Conservation (phyloP, 2,888 invertebrate species). For the Lapara coniferarum region DNA sequence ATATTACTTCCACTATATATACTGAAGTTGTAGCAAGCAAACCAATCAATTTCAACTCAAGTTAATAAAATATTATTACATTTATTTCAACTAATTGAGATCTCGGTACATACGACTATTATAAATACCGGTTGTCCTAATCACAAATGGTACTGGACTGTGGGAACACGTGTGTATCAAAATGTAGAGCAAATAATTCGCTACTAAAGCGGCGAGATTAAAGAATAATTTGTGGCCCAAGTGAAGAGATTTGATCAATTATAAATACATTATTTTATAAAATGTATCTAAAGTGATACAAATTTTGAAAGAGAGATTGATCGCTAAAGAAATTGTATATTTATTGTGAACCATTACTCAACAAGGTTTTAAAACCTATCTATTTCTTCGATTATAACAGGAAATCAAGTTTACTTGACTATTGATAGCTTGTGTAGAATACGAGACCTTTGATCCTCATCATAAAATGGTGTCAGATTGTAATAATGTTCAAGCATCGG, state of each 20-base stretch:
- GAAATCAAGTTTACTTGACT: no score
- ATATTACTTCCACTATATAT: no score
- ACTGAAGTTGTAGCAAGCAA: background rate
- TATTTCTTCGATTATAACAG: no score
- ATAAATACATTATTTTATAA: no score
- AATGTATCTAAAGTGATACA: no score
- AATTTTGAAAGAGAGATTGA: no score
- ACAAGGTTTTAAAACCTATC: no score
- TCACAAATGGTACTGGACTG: constrained; percentile 25
- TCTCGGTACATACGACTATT: constrained; percentile 8
- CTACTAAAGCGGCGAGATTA: constrained; percentile 51
- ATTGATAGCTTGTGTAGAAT: no score
- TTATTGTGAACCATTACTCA: no score
- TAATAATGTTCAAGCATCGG: background rate
- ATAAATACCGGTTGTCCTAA: constrained; percentile 13
- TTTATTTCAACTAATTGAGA: constrained; percentile 11
- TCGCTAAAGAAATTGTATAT: no score
- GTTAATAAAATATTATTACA: background rate
- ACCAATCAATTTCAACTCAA: constrained; percentile 12
- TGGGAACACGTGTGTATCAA: constrained; percentile 40
- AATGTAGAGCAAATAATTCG: constrained; percentile 50
- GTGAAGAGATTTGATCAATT: background rate
- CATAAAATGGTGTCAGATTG: background rate
- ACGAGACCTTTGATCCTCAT: background rate
- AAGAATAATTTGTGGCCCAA: constrained; percentile 33